These are phyloP conservation scores for Lagopus muta DNA, from an alignment of 2,113 vertebrate genomes.

Conservation along the genomic window DNA sequence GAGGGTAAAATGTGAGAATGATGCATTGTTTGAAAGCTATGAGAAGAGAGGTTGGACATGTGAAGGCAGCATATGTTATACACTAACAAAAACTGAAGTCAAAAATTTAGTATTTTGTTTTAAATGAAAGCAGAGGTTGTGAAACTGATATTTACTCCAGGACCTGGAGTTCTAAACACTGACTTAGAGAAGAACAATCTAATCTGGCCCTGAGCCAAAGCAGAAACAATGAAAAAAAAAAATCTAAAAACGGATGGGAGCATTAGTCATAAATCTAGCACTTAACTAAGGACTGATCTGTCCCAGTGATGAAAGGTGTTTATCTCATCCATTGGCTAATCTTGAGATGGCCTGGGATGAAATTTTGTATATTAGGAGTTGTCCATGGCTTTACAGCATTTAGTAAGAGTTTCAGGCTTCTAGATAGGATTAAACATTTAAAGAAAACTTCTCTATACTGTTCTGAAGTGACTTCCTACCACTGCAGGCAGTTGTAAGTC, in stretches of 20 bases:
- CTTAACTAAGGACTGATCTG: slow-evolving; percentile 42
- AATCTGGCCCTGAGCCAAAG: slow-evolving; percentile 11
- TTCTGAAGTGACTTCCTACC: background rate
- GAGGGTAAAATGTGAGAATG: background rate
- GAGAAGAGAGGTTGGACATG: background rate
- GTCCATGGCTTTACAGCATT: background rate
- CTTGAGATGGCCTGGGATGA: background rate
- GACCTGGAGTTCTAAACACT: slow-evolving; percentile 25
- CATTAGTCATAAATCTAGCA: slow-evolving; percentile 42
- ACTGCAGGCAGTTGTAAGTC: background rate
- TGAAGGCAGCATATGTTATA: background rate
- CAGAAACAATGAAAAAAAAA: background rate
- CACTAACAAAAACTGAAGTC: background rate
- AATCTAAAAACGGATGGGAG: slow-evolving; percentile 16
- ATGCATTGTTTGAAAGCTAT: background rate
- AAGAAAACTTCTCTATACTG: background rate
- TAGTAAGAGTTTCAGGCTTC: background rate
- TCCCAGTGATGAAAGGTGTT: slow-evolving; percentile 24
- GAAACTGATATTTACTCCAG: background rate
- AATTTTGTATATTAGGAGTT: background rate
- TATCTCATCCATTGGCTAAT: slow-evolving; percentile 13
- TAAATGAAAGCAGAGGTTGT: slow-evolving; percentile 30
- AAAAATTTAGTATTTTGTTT: slow-evolving; percentile 27
- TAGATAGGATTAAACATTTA: background rate
- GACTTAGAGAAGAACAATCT: slow-evolving; percentile 34